Percentiles rank a stretch among this genome's conserved stretches.
These are phyloP conservation scores for Rhingia campestris DNA, from an alignment of 2,888 invertebrate genomes.

Conservation along the genomic window DNA sequence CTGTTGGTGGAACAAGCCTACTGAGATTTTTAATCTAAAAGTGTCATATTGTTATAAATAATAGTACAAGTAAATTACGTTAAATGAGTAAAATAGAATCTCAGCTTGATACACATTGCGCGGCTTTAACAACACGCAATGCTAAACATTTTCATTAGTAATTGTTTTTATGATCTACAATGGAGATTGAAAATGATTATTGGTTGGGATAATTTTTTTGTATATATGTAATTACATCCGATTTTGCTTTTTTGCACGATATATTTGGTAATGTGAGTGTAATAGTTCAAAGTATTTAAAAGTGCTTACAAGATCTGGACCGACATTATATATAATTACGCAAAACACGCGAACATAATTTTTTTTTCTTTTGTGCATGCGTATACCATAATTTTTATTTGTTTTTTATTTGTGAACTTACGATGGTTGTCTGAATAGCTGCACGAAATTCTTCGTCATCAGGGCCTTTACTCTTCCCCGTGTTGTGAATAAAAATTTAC, in stretches of 20 bases:
- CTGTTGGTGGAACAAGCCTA: no score
- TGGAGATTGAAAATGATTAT: not conserved
- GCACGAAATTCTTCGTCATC: conserved; percentile 88
- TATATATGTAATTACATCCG: not conserved
- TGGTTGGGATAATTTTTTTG: not conserved
- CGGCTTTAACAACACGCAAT: no score
- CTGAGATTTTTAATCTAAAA: no score
- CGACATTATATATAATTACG: not conserved
- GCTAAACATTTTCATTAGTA: no score
- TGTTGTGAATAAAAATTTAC: conserved; percentile 80
- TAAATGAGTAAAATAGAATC: no score
- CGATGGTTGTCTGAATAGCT: conserved; percentile 89
- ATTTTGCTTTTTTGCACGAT: no score
- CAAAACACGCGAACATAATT: conserved; percentile 5
- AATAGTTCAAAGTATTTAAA: no score
- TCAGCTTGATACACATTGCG: no score
- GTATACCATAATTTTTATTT: not conserved
- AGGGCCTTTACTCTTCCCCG: conserved; percentile 85
- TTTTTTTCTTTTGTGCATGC: not conserved
- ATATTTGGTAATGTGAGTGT: no score
- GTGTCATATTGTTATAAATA: no score
- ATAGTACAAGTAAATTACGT: no score
- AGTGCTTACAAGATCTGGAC: not conserved
- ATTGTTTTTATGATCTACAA: no score
- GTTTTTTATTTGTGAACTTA: conserved; percentile 80